Percentiles rank a stretch among this genome's conserved stretches.
Conservation (phyloP, 2,113 vertebrate species). For the Lophura nycthemera region DNA sequence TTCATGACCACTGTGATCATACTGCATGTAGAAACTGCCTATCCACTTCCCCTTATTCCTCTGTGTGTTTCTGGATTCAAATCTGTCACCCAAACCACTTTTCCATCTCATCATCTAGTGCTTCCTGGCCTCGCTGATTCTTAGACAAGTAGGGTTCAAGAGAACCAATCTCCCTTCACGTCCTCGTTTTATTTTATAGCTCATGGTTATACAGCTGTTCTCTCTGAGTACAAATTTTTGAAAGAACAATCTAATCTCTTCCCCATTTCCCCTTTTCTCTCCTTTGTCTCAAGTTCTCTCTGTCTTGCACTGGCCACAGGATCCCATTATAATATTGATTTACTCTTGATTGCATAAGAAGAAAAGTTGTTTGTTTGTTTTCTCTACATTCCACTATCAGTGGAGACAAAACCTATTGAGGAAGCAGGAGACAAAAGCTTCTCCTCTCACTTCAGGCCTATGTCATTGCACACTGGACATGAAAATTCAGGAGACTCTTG, state of each 20-base stretch:
- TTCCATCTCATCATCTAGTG: background rate
- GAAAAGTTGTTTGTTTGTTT: background rate
- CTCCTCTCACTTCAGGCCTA: background rate
- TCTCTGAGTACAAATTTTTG: background rate
- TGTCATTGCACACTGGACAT: background rate
- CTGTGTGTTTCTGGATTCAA: background rate
- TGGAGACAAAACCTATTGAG: background rate
- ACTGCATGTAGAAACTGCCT: background rate
- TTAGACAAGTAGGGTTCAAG: background rate
- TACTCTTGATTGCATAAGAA: background rate
- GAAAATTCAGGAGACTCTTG: background rate
- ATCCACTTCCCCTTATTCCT: background rate
- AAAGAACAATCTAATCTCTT: background rate
- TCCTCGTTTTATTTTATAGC: background rate
- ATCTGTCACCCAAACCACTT: accelerated
- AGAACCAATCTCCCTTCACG: accelerated
- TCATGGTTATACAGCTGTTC: background rate
- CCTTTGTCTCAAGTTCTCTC: background rate
- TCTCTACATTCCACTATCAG: background rate
- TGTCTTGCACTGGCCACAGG: background rate
- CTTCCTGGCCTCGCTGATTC: background rate
- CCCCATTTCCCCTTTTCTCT: background rate
- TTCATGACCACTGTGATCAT: background rate
- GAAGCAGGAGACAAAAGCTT: background rate
- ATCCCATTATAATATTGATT: background rate